Base-by-base conservation (phyloP, 2,797 vertebrate genomes). In the Ctenopoma kingsleyae region DNA sequence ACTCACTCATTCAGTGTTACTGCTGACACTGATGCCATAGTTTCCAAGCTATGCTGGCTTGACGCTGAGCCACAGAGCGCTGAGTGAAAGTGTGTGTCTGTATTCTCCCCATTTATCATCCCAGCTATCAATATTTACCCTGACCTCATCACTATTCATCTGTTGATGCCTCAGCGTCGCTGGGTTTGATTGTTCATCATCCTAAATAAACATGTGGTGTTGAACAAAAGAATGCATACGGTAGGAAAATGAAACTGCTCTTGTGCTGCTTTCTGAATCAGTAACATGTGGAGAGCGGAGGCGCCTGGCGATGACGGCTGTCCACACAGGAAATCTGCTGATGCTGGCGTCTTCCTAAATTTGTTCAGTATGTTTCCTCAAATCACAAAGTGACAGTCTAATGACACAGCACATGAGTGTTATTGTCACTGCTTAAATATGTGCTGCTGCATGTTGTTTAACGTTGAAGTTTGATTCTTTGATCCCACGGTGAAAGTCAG, bases 91-190 rank as follows among this genome's bases (percentile, higher is more conserved):
- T 40, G 67, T 64, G 54, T 58, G 46, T 75, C 30, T 78, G 65
- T 50, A 8, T 67, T 71, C 68, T n/a, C 70, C 52, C 32, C 63
- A 62, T 85, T 71, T 76, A 84, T 84, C 82, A 73, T 63, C 71
- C 17, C 52, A 57, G 38, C 57, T 22, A 74, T 86, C 83, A 73
- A 87, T 87, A 89, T 89, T 90, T 87, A 89, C 80, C 77, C 86
- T 60, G 71, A 91, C 87, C 82, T 88, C 91, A 89, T 91, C 87
- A 72, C 69, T 85, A 83, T 91, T 90, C 86, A 85, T 85, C 85
- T 69, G 78, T 59, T 77, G 85, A 84, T 77, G 85, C 78, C 72
- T 74, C 71, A 13, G 68, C 55, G 44, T 68, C 13, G 54, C 77
- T 1, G 54, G 63, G 38, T 70, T 57, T 67, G 78, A 85, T 84